These are phyloP conservation scores for Misgurnus mizolepis DNA, from an alignment of 2,113 vertebrate species.

Conservation along the genomic window DNA sequence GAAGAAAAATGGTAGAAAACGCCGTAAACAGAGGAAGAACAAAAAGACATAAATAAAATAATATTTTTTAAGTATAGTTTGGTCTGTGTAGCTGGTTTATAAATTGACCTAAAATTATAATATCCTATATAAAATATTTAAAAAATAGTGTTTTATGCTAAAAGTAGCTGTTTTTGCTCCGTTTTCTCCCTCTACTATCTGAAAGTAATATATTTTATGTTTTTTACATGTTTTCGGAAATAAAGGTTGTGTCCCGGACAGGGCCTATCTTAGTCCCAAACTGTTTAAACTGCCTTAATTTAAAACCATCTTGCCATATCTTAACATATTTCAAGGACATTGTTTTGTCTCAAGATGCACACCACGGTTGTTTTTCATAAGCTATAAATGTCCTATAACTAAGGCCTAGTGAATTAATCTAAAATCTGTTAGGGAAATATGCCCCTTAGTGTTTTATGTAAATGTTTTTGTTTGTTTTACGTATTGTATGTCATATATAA, in stretches of 20 bases:
- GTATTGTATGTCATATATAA: too few species aligned
- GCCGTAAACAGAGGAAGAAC: conserved; percentile 1
- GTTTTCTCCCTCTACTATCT: not conserved
- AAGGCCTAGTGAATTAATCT: too few species aligned
- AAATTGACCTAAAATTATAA: not conserved
- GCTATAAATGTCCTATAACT: too few species aligned
- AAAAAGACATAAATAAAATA: not conserved
- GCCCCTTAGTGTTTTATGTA: too few species aligned
- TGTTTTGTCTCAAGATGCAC: too few species aligned
- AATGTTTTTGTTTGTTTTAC: too few species aligned
- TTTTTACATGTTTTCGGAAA: not conserved
- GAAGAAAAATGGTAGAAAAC: not conserved
- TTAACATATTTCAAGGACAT: too few species aligned
- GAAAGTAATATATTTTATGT: not conserved
- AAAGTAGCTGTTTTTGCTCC: not conserved
- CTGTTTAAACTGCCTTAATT: too few species aligned
- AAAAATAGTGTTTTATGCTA: not conserved
- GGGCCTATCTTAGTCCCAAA: too few species aligned
- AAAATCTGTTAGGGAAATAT: too few species aligned
- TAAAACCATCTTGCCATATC: too few species aligned
- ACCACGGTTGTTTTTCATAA: too few species aligned
- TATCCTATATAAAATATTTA: not conserved
- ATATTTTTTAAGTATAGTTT: not conserved
- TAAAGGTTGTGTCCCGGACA: not conserved
- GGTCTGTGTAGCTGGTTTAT: not conserved